Base-by-base conservation (phyloP, 2,113 vertebrate species). In the Athene noctua region DNA sequence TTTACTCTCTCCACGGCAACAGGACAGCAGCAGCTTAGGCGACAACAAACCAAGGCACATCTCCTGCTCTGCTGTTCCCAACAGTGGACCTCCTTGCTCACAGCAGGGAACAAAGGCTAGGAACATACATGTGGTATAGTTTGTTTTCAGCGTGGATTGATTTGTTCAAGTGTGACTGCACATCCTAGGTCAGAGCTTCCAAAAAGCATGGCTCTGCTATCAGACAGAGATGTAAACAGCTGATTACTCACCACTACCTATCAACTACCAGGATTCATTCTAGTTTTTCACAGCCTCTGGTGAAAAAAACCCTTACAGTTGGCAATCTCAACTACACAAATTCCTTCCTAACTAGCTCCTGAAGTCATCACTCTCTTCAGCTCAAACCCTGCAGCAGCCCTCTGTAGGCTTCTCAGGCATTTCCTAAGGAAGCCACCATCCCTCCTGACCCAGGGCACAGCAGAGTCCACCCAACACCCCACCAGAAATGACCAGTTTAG, bases 41-140 rank as follows among this genome's bases (percentile, higher is more conserved):
- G 1, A 44, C 0, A 0, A 70, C 1, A 1, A 80, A 52, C 29
- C 63, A 74, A 34, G 0, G 7, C 14, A 36, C 17, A 32, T 11
- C 51, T n/a, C 40, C 63, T 70, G 61, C 70, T 61, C 51, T 16
- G 12, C 36, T 30, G 19, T 14, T 85, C 15, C 70, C 80, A 68
- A 34, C 9, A 38, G 36, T 1, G 0, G 22, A 90, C 16, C 19
- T 81, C 25, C 75, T 40, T 40, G 54, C 62, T 81, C 0, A 0
- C 49, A 86, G 42, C 61, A 79, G 21, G 14, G 9, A 81, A 79
- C 47, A 61, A 55, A 87, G 61, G 77, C n/a, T 67, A 93, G 36
- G 17, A 22, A 36, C 3, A 4, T 10, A 42, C 23, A 21, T 20
- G 55, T 3, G 16, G 16, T 13, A 51, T 0, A 16, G 44, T 29